Base-by-base conservation (phyloP, 2,113 vertebrate species). In the Bufo gargarizans region DNA sequence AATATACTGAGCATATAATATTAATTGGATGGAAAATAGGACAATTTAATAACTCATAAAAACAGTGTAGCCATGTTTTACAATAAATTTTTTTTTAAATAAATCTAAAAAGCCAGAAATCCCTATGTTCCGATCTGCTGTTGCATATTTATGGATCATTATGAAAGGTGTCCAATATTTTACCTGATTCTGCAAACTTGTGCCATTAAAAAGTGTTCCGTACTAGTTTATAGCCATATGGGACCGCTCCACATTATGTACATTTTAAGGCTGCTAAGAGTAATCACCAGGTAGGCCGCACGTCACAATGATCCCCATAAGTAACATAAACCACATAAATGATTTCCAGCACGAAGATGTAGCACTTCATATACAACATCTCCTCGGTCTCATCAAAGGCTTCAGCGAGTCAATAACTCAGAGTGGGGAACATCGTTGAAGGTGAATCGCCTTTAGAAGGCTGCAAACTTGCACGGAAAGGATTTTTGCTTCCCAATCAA, bases 211-310 rank as follows among this genome's bases (percentile, higher is more conserved):
- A 76, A 76, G 45, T 49, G 47, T 43, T 49, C 72, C 20, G 20
- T 50, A 1, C 5, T 47, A 50, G 72, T 76, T 76, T 76, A 76
- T 76, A 76, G 72, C 47, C 72, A 76, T 58, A 58, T 80, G 77
- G 50, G 50, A 80, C n/a, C 33, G 33, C 7, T 80, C 5, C 20
- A 58, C 77, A 58, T 58, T 58, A 16, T 56, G 77, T 59, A 58
- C 77, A 80, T 80, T 80, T 80, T 58, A 79, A 58, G 50, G 77
- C 50, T 53, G 50, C 50, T 79, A 56, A 43, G 77, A 80, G 53
- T 43, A 80, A 58, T 80, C 77, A 58, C n/a, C 47, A 2, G 8
- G 47, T 50, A 50, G 47, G 1, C 72, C 72, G 47, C 72, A 50
- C 16, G 17, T 49, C 72, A 50, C 45, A 50, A 76, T 76, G 47